Percentiles rank a stretch among this genome's conserved stretches.
Evolutionary conservation across 2,113 vertebrate species (phyloP).

Genomic region (Petroica traversi): DNA sequence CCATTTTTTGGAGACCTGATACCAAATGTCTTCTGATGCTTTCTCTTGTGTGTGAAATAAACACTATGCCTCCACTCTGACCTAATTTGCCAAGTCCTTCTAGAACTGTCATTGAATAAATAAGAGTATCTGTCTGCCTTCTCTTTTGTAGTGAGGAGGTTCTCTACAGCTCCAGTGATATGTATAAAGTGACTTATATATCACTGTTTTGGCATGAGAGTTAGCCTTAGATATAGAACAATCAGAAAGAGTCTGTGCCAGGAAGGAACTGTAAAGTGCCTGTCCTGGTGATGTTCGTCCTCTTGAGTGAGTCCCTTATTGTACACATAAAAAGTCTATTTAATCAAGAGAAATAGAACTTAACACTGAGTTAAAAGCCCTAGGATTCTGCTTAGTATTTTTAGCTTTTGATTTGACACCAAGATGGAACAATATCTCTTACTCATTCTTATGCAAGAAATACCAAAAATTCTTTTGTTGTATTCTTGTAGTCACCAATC

Average conservation of each 20-base stretch:
- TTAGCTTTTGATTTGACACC: conserved; percentile 13
- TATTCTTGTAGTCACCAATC: neutral
- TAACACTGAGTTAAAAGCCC: neutral
- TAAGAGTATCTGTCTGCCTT: neutral
- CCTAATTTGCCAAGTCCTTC: neutral
- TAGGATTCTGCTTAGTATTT: neutral
- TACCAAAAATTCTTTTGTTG: conserved; percentile 13
- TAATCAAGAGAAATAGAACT: neutral
- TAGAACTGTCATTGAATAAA: neutral
- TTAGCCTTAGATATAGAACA: neutral
- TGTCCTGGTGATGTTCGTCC: neutral
- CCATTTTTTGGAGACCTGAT: neutral
- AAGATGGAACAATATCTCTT: conserved; percentile 8
- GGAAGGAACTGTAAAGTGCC: neutral
- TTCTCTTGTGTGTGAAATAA: neutral
- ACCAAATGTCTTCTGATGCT: neutral
- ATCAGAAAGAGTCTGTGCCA: neutral
- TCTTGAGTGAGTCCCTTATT: neutral
- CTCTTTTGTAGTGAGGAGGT: neutral
- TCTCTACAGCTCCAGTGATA: neutral
- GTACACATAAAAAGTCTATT: neutral
- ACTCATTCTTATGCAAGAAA: neutral
- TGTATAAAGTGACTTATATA: neutral
- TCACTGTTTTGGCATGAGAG: neutral
- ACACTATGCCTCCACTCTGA: neutral